Conservation (phyloP, 1,140 invertebrate species). For the Conus betulinus region DNA sequence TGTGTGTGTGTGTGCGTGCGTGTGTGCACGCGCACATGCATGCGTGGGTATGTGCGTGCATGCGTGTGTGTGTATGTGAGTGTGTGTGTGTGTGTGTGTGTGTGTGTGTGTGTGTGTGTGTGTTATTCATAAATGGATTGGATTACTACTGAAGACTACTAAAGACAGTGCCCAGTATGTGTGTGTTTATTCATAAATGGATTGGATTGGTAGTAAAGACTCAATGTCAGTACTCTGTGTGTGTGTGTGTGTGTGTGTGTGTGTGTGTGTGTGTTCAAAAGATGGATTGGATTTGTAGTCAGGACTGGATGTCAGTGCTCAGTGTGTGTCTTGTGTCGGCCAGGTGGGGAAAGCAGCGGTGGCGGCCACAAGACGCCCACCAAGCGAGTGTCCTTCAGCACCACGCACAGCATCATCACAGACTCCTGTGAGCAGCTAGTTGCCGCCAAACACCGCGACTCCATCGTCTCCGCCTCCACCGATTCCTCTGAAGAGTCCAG, state of each 20-base stretch:
- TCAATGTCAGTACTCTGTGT: background rate
- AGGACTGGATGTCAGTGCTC: background rate
- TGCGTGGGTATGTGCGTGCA: too few species aligned
- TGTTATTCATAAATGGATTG: too few species aligned
- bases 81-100: too few species aligned
- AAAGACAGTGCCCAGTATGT: too few species aligned
- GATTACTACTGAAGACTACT: too few species aligned
- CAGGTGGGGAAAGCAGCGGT: background rate
- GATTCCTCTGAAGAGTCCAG: slow-evolving; percentile 70
- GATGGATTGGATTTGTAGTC: background rate
- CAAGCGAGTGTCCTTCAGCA: slow-evolving; percentile 72
- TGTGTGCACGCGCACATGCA: too few species aligned
- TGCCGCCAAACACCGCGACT: slow-evolving; percentile 63
- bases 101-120: too few species aligned
- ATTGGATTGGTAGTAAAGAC: too few species aligned
- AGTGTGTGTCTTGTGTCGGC: background rate
- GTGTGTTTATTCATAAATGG: too few species aligned
- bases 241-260: slow-evolving; percentile 12
- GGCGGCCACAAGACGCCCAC: slow-evolving; percentile 62
- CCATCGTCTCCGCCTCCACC: slow-evolving; percentile 71
- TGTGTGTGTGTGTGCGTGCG: too few species aligned
- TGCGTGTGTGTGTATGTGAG: too few species aligned
- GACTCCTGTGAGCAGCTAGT: slow-evolving; percentile 62
- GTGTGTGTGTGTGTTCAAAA: too few species aligned
- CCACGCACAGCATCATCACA: slow-evolving; percentile 70